Conservation (phyloP, 1,140 invertebrate genomes). For the Aphaenogaster floridana region DNA sequence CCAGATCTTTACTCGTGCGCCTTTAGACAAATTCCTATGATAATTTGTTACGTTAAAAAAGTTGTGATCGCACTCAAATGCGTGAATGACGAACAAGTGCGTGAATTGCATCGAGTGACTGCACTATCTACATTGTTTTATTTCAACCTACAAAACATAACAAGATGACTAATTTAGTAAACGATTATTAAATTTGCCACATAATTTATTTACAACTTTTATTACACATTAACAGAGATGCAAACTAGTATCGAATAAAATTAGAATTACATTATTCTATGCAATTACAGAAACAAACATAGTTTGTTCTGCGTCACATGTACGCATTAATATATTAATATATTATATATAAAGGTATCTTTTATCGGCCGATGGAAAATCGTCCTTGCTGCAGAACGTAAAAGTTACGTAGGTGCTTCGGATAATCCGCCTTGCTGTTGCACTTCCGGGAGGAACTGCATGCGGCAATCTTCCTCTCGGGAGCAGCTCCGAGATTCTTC, state of each 20-base stretch:
- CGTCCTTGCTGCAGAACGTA: background rate
- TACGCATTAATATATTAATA: background rate
- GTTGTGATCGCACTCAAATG: background rate
- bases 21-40: slow-evolving; percentile 19
- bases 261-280: background rate
- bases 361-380: background rate
- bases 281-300: background rate
- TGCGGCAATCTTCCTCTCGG: slow-evolving; percentile 29
- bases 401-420: slow-evolving; percentile 53
- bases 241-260: slow-evolving; percentile 1
- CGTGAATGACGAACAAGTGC: no score
- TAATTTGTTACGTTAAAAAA: slow-evolving; percentile 3
- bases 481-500: slow-evolving; percentile 43
- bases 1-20: slow-evolving; percentile 84
- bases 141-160: slow-evolving; percentile 10
- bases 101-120: background rate
- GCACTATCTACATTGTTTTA: background rate
- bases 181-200: background rate
- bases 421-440: slow-evolving; percentile 40
- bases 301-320: background rate
- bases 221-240: background rate
- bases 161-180: background rate
- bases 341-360: background rate
- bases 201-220: slow-evolving; percentile 1
- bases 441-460: slow-evolving; percentile 51